A percentile compares a stretch with the other conserved stretches of the same genome.
Evolutionary conservation across 2,888 invertebrate species (phyloP).

Genomic region (Hofmannophila pseudospretella): DNA sequence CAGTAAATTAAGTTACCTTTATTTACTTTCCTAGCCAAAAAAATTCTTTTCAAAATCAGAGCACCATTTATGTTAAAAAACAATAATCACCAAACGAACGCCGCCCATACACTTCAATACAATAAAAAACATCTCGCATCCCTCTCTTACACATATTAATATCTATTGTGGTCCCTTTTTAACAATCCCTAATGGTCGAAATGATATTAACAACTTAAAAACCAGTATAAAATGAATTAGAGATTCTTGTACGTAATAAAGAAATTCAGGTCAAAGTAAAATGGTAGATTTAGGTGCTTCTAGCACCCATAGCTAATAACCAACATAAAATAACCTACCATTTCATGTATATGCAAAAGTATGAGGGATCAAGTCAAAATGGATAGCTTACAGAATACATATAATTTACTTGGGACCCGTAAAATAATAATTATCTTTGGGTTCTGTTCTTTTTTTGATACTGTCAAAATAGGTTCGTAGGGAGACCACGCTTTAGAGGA

Average conservation of each 20-base stretch:
- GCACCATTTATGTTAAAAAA: constrained; percentile 9
- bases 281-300: too few species aligned
- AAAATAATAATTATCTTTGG: constrained; percentile 18
- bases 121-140: constrained; percentile 7
- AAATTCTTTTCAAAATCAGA: not conserved
- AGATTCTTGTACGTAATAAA: too few species aligned
- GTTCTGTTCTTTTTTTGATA: constrained; percentile 11
- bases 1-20: too few species aligned
- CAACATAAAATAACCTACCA: too few species aligned
- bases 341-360: too few species aligned
- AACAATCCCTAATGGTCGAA: constrained; percentile 6
- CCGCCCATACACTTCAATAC: constrained; percentile 8
- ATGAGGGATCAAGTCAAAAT: too few species aligned
- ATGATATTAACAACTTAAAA: constrained; percentile 12
- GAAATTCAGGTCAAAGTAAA: too few species aligned
- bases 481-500: constrained; percentile 4
- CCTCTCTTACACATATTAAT: constrained; percentile 7
- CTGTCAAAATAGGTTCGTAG: constrained; percentile 23
- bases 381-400: constrained; percentile 13
- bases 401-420: constrained; percentile 16
- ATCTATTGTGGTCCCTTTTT: constrained; percentile 4
- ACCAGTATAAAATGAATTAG: not conserved
- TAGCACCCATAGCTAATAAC: constrained; percentile 11
- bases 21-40: too few species aligned
- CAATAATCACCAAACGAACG: constrained; percentile 11